Conservation (phyloP, 2,113 vertebrate genomes). For the Hystrix brachyura region DNA sequence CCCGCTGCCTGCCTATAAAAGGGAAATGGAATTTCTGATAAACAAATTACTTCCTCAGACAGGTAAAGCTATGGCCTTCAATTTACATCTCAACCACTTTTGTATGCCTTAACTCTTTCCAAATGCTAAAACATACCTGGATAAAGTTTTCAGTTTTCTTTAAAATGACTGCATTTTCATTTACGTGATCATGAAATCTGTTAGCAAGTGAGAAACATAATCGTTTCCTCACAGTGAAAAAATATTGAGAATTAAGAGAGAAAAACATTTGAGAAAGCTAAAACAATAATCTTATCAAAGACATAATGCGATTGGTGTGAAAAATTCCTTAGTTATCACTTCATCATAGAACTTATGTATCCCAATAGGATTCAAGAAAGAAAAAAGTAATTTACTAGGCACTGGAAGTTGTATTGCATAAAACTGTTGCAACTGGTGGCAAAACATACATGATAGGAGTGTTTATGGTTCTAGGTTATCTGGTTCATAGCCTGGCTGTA, state of each 20-base stretch:
- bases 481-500: neutral
- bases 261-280: neutral
- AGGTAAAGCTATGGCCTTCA: neutral
- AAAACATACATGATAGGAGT: neutral
- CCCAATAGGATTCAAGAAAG: conserved; percentile 43
- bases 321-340: conserved; percentile 37
- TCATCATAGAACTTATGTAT: neutral
- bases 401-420: neutral
- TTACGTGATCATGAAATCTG: conserved; percentile 17
- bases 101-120: conserved; percentile 13
- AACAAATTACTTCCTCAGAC: conserved; percentile 27
- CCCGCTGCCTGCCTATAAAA: conserved; percentile 18
- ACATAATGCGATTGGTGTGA: neutral
- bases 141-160: conserved; percentile 1
- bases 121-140: conserved; percentile 13
- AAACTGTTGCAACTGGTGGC: neutral
- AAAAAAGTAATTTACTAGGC: neutral
- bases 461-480: too few relatives aligned
- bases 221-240: conserved; percentile 39
- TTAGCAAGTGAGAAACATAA: conserved; percentile 28
- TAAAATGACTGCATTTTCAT: conserved; percentile 24
- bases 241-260: neutral
- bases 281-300: conserved; percentile 17
- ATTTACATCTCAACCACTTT: neutral
- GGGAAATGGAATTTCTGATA: conserved; percentile 62